phyloP scores from a whole-genome alignment of 2,113 vertebrate genomes.

The Melanostigma gelatinosum region DNA sequence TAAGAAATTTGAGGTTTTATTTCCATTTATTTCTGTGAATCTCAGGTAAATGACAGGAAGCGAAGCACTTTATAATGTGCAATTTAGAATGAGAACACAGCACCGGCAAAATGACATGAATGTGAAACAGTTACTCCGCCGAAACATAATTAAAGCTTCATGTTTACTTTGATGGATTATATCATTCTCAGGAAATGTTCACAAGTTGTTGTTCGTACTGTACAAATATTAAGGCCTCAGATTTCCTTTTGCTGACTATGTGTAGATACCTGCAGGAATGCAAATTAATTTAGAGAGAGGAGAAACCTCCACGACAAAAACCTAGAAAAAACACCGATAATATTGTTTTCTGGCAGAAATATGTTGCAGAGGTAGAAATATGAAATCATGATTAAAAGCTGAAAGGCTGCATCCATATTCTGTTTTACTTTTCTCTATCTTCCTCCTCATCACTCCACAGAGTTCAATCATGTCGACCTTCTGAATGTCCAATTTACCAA shows the following conservation, averaged over 20 bases:
- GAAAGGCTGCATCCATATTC: too few relatives aligned
- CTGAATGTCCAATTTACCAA: too few relatives aligned
- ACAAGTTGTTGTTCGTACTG: background rate
- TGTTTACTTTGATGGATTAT: conserved; percentile 14
- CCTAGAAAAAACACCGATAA: background rate
- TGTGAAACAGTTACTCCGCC: conserved; percentile 3
- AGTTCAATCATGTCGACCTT: too few relatives aligned
- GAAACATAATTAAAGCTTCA: conserved; percentile 11
- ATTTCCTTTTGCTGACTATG: background rate
- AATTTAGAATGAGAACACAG: background rate
- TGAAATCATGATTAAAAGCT: too few relatives aligned
- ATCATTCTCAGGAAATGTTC: background rate
- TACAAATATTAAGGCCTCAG: background rate
- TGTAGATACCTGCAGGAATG: conserved; percentile 9
- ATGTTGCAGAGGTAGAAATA: background rate
- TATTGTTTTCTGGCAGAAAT: conserved; percentile 3
- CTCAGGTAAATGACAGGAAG: conserved; percentile 13
- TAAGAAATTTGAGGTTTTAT: conserved; percentile 17
- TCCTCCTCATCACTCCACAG: too few relatives aligned
- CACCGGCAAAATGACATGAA: background rate
- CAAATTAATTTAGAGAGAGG: conserved; percentile 3
- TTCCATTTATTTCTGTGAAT: conserved; percentile 13
- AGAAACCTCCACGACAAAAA: conserved; percentile 2
- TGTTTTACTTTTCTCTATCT: too few relatives aligned
- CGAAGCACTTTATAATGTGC: background rate